These are phyloP conservation scores for Syngnathus floridae DNA, from an alignment of 2,113 vertebrate genomes.

Conservation along the genomic window DNA sequence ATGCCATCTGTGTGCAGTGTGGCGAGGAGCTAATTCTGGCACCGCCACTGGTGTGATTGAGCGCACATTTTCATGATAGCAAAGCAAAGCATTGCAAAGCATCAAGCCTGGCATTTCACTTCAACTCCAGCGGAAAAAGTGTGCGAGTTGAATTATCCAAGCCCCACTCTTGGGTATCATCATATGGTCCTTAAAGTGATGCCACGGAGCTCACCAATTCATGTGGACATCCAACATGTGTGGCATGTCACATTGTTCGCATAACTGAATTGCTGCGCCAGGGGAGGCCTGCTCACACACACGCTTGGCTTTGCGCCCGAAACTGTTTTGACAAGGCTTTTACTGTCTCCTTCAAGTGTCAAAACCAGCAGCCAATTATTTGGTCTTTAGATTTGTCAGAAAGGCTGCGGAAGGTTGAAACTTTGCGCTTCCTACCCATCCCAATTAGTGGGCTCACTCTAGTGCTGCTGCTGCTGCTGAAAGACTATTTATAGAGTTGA, in stretches of 20 bases:
- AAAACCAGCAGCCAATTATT: slow-evolving; percentile 47
- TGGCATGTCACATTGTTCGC: slow-evolving; percentile 56
- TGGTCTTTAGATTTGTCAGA: slow-evolving; percentile 23
- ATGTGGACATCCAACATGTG: slow-evolving; percentile 55
- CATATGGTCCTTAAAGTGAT: slow-evolving; percentile 44
- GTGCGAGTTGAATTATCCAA: slow-evolving; percentile 42
- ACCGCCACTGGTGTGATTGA: slow-evolving; percentile 54
- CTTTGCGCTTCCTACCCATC: slow-evolving; percentile 55
- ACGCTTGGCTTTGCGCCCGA: slow-evolving; percentile 41
- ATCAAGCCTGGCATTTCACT: slow-evolving; percentile 33
- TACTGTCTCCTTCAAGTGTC: slow-evolving; percentile 44
- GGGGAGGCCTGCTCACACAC: slow-evolving; percentile 49
- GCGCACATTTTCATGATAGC: slow-evolving; percentile 57
- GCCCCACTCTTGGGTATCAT: slow-evolving; percentile 17
- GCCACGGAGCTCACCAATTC: slow-evolving; percentile 48
- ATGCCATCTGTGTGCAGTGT: slow-evolving; percentile 74
- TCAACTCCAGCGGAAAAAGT: slow-evolving; percentile 21
- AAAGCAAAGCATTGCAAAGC: not conserved
- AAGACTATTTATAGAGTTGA: slow-evolving; percentile 65
- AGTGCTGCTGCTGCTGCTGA: slow-evolving; percentile 50
- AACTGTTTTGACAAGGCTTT: slow-evolving; percentile 55
- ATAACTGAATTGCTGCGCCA: slow-evolving; percentile 58
- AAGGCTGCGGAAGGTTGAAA: slow-evolving; percentile 15
- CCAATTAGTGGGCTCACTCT: slow-evolving; percentile 49
- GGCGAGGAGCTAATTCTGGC: slow-evolving; percentile 73